Conservation (phyloP, 2,888 invertebrate species). For the Clostera curtula region DNA sequence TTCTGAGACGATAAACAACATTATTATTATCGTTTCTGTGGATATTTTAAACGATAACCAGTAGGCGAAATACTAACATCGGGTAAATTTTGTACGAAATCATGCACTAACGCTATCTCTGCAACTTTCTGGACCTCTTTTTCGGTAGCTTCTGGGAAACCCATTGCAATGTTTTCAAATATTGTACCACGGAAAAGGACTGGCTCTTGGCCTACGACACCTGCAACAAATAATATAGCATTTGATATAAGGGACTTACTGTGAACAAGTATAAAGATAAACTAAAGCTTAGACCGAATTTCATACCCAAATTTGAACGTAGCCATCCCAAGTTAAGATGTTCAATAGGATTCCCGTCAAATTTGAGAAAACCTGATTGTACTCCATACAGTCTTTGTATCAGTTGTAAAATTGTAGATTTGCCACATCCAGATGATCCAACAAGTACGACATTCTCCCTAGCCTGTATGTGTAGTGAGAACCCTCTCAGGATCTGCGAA, state of each 20-base stretch:
- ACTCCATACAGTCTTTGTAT: slow-evolving; percentile 83
- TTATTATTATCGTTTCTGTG: no score
- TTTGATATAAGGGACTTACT: not conserved
- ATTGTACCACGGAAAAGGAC: slow-evolving; percentile 87
- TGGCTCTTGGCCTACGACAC: slow-evolving; percentile 91
- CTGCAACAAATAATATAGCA: slow-evolving; percentile 21
- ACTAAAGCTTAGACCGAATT: not conserved
- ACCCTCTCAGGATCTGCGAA: slow-evolving; percentile 77
- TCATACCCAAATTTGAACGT: slow-evolving; percentile 79
- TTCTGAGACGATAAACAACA: no score
- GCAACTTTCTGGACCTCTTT: slow-evolving; percentile 81
- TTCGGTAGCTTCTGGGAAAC: slow-evolving; percentile 76
- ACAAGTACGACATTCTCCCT: slow-evolving; percentile 83
- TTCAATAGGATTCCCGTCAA: slow-evolving; percentile 79
- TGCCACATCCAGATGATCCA: slow-evolving; percentile 85
- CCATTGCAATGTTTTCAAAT: slow-evolving; percentile 79
- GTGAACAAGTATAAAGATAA: not conserved
- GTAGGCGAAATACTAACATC: slow-evolving; percentile 62
- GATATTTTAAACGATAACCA: no score
- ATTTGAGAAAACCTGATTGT: slow-evolving; percentile 61
- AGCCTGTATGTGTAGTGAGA: slow-evolving; percentile 75
- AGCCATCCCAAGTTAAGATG: slow-evolving; percentile 83
- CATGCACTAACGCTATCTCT: slow-evolving; percentile 82
- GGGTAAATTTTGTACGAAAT: slow-evolving; percentile 80
- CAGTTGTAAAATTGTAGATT: slow-evolving; percentile 85